phyloP scores from a whole-genome alignment of 1,140 invertebrate species.

The Eueides isabella region DNA sequence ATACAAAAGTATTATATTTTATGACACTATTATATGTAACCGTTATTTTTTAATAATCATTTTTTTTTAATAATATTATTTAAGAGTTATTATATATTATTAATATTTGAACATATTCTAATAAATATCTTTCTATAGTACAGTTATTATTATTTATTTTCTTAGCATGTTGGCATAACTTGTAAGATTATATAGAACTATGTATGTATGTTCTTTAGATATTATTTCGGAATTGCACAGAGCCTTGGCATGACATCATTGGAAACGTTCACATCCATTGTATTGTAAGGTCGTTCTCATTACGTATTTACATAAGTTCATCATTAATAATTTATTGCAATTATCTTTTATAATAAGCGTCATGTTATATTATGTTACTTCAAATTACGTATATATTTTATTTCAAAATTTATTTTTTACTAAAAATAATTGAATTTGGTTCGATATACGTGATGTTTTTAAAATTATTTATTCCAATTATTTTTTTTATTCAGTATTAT shows the following conservation, averaged over 20 bases:
- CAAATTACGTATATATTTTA: no score
- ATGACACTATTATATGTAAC: no score
- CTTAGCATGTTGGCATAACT: neutral
- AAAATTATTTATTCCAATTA: neutral
- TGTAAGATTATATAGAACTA: neutral
- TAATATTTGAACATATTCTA: no score
- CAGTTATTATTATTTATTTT: neutral
- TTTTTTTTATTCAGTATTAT: neutral
- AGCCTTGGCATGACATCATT: slow-evolving; percentile 19
- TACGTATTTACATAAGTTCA: neutral
- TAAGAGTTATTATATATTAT: no score
- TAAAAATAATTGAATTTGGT: no score
- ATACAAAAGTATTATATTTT: no score
- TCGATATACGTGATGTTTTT: no score
- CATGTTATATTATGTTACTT: neutral
- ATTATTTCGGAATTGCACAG: neutral
- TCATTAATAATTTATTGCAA: neutral
- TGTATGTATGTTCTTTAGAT: neutral
- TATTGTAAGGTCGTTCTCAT: slow-evolving; percentile 12
- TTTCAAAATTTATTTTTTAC: no score
- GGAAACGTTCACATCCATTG: slow-evolving; percentile 14
- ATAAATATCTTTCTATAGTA: no score
- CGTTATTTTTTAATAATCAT: no score
- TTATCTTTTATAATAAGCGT: neutral
- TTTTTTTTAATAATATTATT: no score